Evolutionary conservation across 2,888 invertebrate species (phyloP).

Genomic region (Barypeithes pellucidus): DNA sequence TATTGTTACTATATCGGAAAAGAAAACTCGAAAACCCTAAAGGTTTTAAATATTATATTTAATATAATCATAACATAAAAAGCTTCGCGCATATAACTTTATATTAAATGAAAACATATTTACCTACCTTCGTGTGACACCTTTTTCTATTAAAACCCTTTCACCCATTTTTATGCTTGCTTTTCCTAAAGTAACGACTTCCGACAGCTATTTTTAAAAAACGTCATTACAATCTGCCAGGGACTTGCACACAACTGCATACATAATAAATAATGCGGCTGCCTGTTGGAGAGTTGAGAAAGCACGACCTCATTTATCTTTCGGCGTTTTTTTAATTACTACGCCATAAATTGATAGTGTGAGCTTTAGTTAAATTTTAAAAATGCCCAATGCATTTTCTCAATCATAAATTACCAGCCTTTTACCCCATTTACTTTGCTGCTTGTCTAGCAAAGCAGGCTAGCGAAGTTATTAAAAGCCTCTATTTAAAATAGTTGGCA

Average conservation of each 20-base stretch:
- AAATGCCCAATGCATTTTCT: constrained; percentile 14
- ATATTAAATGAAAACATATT: background rate
- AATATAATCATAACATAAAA: no score
- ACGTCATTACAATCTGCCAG: constrained; percentile 30
- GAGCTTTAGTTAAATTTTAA: constrained; percentile 6
- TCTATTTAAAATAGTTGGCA: no score
- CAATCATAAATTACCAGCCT: constrained; percentile 4
- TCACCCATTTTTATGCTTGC: background rate
- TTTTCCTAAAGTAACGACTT: constrained; percentile 11
- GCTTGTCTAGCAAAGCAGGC: background rate
- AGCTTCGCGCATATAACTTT: no score
- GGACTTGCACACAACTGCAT: constrained; percentile 34
- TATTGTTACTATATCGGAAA: no score
- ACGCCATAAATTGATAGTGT: constrained; percentile 22
- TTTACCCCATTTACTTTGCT: constrained; percentile 2
- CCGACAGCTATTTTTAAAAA: constrained; percentile 19
- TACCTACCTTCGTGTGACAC: no score
- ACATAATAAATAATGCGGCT: constrained; percentile 34
- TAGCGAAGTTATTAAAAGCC: background rate
- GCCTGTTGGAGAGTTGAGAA: constrained; percentile 17
- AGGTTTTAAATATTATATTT: no score
- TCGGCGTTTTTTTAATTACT: constrained; percentile 31
- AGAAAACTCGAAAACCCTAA: no score
- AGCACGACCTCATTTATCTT: constrained; percentile 28
- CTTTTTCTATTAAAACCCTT: background rate